phyloP scores from a whole-genome alignment of 2,888 invertebrate genomes.

The Gastracanthus pulcherrimus region DNA sequence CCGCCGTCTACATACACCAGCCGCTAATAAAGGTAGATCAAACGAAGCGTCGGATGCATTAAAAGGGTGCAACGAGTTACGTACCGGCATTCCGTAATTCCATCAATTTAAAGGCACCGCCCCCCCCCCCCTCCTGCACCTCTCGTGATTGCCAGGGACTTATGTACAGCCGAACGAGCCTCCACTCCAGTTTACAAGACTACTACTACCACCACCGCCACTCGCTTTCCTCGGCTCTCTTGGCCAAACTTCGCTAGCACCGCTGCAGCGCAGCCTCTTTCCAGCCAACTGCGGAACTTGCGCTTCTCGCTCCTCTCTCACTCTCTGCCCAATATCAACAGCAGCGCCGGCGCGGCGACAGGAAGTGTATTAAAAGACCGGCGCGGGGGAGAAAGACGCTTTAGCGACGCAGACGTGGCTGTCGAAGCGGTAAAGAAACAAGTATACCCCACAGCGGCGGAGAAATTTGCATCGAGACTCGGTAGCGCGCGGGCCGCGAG shows the following conservation, averaged over 20 bases:
- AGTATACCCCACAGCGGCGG: neutral
- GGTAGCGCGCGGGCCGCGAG: neutral
- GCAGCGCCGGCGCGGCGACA: neutral
- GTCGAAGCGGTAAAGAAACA: slow-evolving; percentile 10
- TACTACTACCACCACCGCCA: neutral
- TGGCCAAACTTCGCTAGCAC: neutral
- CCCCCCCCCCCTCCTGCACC: neutral
- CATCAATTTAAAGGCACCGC: slow-evolving; percentile 4
- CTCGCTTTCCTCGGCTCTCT: neutral
- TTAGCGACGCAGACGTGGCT: neutral
- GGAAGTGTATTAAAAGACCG: slow-evolving; percentile 11
- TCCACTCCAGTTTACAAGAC: slow-evolving; percentile 30
- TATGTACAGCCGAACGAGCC: neutral
- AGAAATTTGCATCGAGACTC: slow-evolving; percentile 22
- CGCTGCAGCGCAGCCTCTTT: neutral
- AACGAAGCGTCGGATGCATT: slow-evolving; percentile 7
- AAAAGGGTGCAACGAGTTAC: slow-evolving; percentile 36
- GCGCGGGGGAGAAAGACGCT: neutral
- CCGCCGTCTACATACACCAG: neutral
- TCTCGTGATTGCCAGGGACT: slow-evolving; percentile 17
- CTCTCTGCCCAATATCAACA: neutral
- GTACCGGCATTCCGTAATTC: slow-evolving; percentile 33
- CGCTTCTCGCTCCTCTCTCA: neutral
- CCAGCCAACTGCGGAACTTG: neutral
- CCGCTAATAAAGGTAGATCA: slow-evolving; percentile 1